Conservation (phyloP, 2,888 invertebrate genomes). For the Phortica magna region DNA sequence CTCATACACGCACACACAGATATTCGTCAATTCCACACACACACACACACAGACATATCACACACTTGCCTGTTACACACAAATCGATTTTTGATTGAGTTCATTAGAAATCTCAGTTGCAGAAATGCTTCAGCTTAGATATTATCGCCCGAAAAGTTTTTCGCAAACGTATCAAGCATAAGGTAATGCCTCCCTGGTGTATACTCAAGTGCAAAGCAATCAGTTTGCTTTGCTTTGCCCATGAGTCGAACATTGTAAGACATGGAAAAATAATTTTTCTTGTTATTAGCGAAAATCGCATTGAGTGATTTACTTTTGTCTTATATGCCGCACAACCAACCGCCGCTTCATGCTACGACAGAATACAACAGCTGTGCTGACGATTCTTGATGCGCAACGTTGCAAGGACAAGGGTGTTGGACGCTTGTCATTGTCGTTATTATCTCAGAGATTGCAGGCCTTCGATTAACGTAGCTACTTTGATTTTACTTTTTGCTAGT, state of each 20-base stretch:
- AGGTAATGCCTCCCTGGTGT: conserved; percentile 67
- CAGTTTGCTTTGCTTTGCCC: conserved; percentile 21
- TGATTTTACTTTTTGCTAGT: not conserved
- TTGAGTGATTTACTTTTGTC: conserved; percentile 74
- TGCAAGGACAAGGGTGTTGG: not conserved
- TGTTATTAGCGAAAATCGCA: conserved; percentile 73
- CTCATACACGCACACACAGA: conserved; percentile 3
- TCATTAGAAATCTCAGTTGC: conserved; percentile 66
- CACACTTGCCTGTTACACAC: conserved; percentile 51
- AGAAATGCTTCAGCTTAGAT: conserved; percentile 44
- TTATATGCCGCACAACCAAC: conserved; percentile 37
- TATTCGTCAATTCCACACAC: conserved; percentile 40
- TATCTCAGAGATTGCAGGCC: conserved; percentile 37
- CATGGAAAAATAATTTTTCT: conserved; percentile 66
- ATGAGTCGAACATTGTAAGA: conserved; percentile 24
- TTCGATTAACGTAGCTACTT: conserved; percentile 22
- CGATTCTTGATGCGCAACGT: conserved; percentile 22
- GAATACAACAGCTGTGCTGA: not conserved
- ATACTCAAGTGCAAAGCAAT: not conserved
- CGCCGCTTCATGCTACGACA: not conserved
- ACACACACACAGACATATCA: not conserved
- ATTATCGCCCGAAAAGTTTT: conserved; percentile 55
- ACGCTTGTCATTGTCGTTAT: conserved; percentile 33
- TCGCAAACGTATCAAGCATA: conserved; percentile 46
- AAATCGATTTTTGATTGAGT: conserved; percentile 77